Evolutionary conservation across 2,888 invertebrate species (phyloP).

Genomic region (Aphidius colemani): DNA sequence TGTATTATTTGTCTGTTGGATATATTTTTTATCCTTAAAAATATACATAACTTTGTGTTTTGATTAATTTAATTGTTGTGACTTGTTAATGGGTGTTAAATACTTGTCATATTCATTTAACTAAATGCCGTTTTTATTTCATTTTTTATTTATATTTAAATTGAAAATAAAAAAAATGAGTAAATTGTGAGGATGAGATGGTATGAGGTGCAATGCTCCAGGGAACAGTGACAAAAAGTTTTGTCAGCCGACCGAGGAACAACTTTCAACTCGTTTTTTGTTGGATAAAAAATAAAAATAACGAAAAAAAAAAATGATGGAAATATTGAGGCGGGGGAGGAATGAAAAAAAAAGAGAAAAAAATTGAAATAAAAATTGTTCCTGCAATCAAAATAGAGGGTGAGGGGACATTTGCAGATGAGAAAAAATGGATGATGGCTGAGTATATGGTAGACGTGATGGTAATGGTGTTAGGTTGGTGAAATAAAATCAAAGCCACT

Average conservation of each 20-base stretch:
- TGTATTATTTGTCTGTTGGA: too few species aligned
- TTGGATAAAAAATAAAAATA: too few species aligned
- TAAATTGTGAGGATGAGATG: neutral
- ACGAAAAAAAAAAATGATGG: too few species aligned
- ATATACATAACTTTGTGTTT: too few species aligned
- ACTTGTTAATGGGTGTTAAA: too few species aligned
- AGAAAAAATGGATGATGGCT: slow-evolving; percentile 1
- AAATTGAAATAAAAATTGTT: slow-evolving; percentile 14
- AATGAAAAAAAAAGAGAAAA: slow-evolving; percentile 22
- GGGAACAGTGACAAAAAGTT: slow-evolving; percentile 15
- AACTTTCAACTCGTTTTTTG: slow-evolving; percentile 27
- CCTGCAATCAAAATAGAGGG: slow-evolving; percentile 43
- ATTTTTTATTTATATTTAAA: too few species aligned
- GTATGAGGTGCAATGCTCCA: too few species aligned
- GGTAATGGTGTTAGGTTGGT: slow-evolving; percentile 25
- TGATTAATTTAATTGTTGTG: too few species aligned
- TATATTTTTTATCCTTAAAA: too few species aligned
- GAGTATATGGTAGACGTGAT: slow-evolving; percentile 10
- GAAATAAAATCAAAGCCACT: slow-evolving; percentile 46
- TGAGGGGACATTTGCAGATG: slow-evolving; percentile 20
- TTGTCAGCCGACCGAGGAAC: slow-evolving; percentile 10
- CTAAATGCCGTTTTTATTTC: too few species aligned
- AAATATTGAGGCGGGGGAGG: neutral
- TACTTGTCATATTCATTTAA: too few species aligned
- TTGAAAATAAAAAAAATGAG: slow-evolving; percentile 13